These are phyloP conservation scores for Pherbina coryleti DNA, from an alignment of 2,888 invertebrate genomes.

Conservation along the genomic window DNA sequence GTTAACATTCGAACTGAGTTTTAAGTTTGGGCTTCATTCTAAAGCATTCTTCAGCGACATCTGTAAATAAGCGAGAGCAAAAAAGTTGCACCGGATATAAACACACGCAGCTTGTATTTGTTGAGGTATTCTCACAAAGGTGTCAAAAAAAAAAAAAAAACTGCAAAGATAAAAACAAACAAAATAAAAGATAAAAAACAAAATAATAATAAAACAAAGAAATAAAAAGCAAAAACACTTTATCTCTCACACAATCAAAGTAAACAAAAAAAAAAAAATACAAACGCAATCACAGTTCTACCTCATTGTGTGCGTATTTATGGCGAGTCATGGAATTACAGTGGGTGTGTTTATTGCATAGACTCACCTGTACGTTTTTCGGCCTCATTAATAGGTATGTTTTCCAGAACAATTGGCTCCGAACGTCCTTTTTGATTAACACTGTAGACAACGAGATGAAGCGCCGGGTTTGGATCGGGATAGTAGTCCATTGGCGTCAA, in stretches of 20 bases:
- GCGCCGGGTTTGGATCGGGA: conserved; percentile 73
- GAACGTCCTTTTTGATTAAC: conserved; percentile 88
- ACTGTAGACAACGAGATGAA: conserved; percentile 85
- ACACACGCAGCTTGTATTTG: too few relatives aligned
- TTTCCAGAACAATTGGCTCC: conserved; percentile 84
- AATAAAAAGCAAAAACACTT: not conserved
- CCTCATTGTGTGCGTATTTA: not conserved
- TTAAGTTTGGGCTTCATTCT: not conserved
- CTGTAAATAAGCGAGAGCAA: too few relatives aligned
- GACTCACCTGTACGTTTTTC: conserved; percentile 84
- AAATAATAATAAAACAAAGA: too few relatives aligned
- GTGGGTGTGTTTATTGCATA: not conserved
- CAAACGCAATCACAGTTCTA: not conserved
- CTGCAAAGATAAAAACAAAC: too few relatives aligned
- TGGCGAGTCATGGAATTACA: not conserved
- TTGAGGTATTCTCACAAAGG: too few relatives aligned
- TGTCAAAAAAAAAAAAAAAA: too few relatives aligned
- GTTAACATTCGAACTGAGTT: not conserved
- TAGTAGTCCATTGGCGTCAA: conserved; percentile 68
- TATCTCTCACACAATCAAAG: not conserved
- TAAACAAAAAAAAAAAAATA: not conserved
- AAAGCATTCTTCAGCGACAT: too few relatives aligned
- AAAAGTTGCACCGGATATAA: too few relatives aligned
- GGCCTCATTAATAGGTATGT: conserved; percentile 88
- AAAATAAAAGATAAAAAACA: too few relatives aligned